Evolutionary conservation across 2,888 invertebrate genomes (phyloP), one percentile per base, ranked within the genome.

Genomic region (Drosophila paracracens): DNA sequence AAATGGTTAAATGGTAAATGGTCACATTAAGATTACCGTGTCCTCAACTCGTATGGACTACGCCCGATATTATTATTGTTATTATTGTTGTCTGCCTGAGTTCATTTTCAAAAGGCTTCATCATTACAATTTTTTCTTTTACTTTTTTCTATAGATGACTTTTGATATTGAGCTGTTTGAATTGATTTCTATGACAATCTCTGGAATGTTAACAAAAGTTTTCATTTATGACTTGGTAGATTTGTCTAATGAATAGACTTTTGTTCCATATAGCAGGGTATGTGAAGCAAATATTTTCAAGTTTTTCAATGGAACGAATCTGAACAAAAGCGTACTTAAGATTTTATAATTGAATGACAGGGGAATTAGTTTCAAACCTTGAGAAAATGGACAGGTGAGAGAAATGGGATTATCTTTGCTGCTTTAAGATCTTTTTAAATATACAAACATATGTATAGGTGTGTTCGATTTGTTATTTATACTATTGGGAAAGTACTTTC

Each of bases 1-100:
- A 74, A 81, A 87, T 68, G 46, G 65, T 53, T 67, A 48, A 66
- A 64, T 67, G 68, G 58, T 64, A 74, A 81, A 87, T 68, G 46
- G 65, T 53, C 69, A 48, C 70, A 64, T 67, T 75, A 70, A 67
- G 64, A 72, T 67, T 66, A 70, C 59, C 53, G 50, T 36, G 51
- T 48, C 61, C 35, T 68, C 61, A 54, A 57, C 50, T 56, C 38
- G 33, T 38, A 21, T 33, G 31, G 33, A 67, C 67, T 54, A 68
- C 38, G n/a, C n/a, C 6, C 21, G 5, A 63, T 57, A 48, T 25
- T 46, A 25, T 43, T 25, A 51, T 62, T 40, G 29, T 51, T 51
- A 38, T 27, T 38, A 54, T 13, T 25, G n/a, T 40, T 40, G n/a
- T 56, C 36, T n/a, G 56, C n/a, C 31, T 40, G 38, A 57, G 13